Base-by-base conservation (phyloP, 2,888 invertebrate genomes). In the Tipula unca region DNA sequence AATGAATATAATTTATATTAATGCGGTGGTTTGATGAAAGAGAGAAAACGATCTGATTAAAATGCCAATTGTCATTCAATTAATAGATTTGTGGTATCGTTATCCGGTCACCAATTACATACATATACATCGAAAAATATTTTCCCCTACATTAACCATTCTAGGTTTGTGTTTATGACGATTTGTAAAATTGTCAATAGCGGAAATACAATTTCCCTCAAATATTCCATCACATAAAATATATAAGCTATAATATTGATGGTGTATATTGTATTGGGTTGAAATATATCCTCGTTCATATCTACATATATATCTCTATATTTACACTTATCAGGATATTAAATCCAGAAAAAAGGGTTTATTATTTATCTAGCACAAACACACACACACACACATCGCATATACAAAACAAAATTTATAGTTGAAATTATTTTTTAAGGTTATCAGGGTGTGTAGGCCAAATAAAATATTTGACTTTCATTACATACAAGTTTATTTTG, bases 291-390 rank as follows among this genome's bases (percentile, higher is more conserved):
- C 17, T 48, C 17, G 25, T 8, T 69, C 69, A 25, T 25, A 69
- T 25, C 3, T 17, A 48, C 17, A 17, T 48, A 48, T 25, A 69
- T 69, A 69, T 25, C 48, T 54, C 48, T 69, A 69, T 25, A 69
- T 69, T 69, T 69, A 69, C 69, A 69, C 69, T 69, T 69, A 69
- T 69, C 20, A 69, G 69, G 69, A 69, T 69, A 69, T 69, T 69
- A 69, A 69, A 69, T 69, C 69, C 69, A 69, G 69, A 69, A 69
- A 69, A 39, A 69, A 69, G 69, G 69, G 20, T 69, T 69, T 69
- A 69, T 69, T 69, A 69, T 69, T 25, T 69, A 25, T 69, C 69
- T 25, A 69, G 25, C 20, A 3, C 42, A 42, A 14, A 42, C n/a
- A 42, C 42, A 32, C 32, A 32, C n/a, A n/a, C n/a, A n/a, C n/a